Conservation (phyloP, 2,113 vertebrate genomes). For the Spea bombifrons region DNA sequence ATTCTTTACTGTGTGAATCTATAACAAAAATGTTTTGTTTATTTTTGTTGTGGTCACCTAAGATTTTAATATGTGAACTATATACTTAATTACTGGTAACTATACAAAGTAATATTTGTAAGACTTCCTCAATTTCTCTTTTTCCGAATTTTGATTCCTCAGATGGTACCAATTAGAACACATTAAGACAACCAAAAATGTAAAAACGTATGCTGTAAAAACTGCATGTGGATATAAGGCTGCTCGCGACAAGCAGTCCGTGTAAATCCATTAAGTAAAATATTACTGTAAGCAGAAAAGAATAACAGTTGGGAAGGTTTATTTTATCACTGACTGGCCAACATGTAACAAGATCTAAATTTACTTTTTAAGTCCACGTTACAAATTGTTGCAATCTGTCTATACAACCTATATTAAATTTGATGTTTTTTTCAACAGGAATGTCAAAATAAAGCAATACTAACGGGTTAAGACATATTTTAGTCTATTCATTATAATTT, state of each 20-base stretch:
- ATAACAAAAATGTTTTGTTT: slow-evolving; percentile 30
- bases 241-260: slow-evolving; percentile 16
- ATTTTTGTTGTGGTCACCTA: slow-evolving; percentile 48
- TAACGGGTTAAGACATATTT: not conserved
- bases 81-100: slow-evolving; percentile 49
- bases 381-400: slow-evolving; percentile 33
- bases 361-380: slow-evolving; percentile 37
- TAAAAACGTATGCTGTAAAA: not conserved
- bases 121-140: slow-evolving; percentile 50
- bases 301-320: slow-evolving; percentile 20
- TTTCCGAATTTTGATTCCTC: slow-evolving; percentile 52
- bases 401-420: slow-evolving; percentile 11
- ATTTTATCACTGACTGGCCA: slow-evolving; percentile 24
- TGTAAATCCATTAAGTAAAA: slow-evolving; percentile 19
- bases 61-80: slow-evolving; percentile 46
- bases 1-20: slow-evolving; percentile 34
- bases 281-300: slow-evolving; percentile 42
- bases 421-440: not conserved
- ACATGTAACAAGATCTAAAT: slow-evolving; percentile 19
- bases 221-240: slow-evolving; percentile 22
- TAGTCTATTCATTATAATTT: not conserved
- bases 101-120: slow-evolving; percentile 53
- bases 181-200: slow-evolving; percentile 53
- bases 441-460: slow-evolving; percentile 3
- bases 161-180: slow-evolving; percentile 55